Evolutionary conservation across 2,888 invertebrate species (phyloP), one percentile per base, ranked within the genome.

Genomic region (Drosophila longiperda): DNA sequence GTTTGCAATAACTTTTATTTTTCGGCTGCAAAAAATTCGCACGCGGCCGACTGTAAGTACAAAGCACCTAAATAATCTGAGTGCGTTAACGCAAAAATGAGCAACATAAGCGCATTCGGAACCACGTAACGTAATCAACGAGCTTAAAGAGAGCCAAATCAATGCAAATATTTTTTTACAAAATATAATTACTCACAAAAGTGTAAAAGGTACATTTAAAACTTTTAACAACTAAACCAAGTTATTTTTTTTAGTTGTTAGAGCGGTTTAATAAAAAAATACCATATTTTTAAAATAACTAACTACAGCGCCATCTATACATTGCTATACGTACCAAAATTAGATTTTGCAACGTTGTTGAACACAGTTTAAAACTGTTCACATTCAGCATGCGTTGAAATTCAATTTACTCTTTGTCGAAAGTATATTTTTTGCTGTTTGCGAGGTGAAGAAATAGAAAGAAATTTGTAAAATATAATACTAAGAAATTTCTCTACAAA

Each of bases 11-110:
- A 55, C 29, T 45, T 74, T 62, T 78, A 64, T 70, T 62, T 65
- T 42, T 66, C 50, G 50, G 66, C 64, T 66, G 55, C 68, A 77
- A 75, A 64, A 73, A 70, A 68, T 62, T 52, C 70, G 77, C 79
- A 77, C 79, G 79, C 79, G 79, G 73, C 73, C 66, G 80, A 42
- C 71, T 77, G 69, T 67, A 62, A 65, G 63, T 64, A 77, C 66
- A 20, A 64, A 42, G 53, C 45, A 73, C 68, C 58, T 67, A 75
- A 78, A 71, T 49, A 65, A n/a, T 17, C 11, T 9, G 34, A 55
- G 40, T 33, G 23, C 75, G 68, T 36, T 26, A 60, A 32, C 60
- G 68, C 68, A 48, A 17, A 20, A 61, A 17, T 17, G 62, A 50
- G 71, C 32, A 20, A 62, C 33, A 38, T 45, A n/a, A 26, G 36